Evolutionary conservation across 2,113 vertebrate species (phyloP).

Genomic region (Halcyon senegalensis): DNA sequence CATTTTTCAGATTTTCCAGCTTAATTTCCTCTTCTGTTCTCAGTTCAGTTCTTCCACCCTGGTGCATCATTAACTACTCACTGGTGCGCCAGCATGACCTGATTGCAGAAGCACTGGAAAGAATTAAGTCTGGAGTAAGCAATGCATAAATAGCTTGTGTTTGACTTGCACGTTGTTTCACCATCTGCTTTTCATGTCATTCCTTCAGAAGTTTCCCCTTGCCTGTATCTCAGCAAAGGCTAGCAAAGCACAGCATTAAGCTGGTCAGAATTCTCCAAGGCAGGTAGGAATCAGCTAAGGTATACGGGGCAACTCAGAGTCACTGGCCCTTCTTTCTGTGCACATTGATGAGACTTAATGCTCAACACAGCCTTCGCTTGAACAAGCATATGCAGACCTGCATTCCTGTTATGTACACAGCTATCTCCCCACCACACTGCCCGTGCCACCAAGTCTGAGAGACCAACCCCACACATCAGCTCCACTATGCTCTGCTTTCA

Average conservation of each 20-base stretch:
- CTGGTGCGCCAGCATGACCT: neutral
- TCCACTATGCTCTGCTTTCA: neutral
- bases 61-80: slow-evolving; percentile 29
- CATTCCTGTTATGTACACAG: neutral
- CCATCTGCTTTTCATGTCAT: neutral
- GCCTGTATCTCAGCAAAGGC: neutral
- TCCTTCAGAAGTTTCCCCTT: neutral
- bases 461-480: neutral
- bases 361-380: neutral
- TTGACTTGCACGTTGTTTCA: neutral
- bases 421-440: neutral
- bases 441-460: neutral
- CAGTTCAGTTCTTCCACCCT: neutral
- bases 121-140: neutral
- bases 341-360: neutral
- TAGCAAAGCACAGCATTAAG: neutral
- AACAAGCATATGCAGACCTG: neutral
- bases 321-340: fast-evolving
- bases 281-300: neutral
- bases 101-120: neutral
- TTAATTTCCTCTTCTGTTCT: neutral
- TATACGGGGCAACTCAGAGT: fast-evolving
- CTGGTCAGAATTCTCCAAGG: neutral
- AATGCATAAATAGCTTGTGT: neutral
- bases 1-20: slow-evolving; percentile 18